phyloP scores from a whole-genome alignment of 92 coral and sea anemone genomes.

The Umimayanthus kanabou region DNA sequence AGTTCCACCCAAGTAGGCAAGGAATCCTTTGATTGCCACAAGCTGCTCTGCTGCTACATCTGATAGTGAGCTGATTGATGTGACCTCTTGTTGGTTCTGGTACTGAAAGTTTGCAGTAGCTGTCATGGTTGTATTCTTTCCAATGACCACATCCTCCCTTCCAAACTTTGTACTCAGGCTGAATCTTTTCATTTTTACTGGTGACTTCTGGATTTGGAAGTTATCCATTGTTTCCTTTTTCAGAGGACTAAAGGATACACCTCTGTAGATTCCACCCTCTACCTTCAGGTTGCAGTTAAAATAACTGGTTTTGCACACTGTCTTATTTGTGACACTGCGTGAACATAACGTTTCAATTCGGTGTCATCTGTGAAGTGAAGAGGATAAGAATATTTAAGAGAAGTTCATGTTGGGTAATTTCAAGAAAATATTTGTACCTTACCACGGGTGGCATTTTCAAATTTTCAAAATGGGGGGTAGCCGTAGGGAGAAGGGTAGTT shows the following conservation, averaged over 20 bases:
- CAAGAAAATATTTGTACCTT: too few relatives aligned
- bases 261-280: neutral
- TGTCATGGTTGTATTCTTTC: slow-evolving; percentile 35
- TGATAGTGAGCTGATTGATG: neutral
- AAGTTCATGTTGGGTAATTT: too few relatives aligned
- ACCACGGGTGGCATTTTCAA: too few relatives aligned
- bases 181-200: slow-evolving; percentile 47
- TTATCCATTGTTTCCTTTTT: neutral
- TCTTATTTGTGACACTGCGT: neutral
- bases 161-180: slow-evolving; percentile 63
- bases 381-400: too few relatives aligned
- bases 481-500: too few relatives aligned
- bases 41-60: slow-evolving; percentile 9
- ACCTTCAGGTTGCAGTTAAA: neutral
- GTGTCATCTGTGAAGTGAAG: too few relatives aligned
- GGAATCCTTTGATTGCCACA: slow-evolving; percentile 14
- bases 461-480: too few relatives aligned
- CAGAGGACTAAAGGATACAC: neutral
- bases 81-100: neutral
- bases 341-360: neutral
- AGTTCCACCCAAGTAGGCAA: slow-evolving; percentile 8
- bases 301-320: neutral
- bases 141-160: slow-evolving; percentile 59
- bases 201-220: slow-evolving; percentile 13
- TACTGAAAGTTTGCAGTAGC: slow-evolving; percentile 11